Evolutionary conservation across 2,113 vertebrate species (phyloP).

Genomic region (Suricata suricatta): DNA sequence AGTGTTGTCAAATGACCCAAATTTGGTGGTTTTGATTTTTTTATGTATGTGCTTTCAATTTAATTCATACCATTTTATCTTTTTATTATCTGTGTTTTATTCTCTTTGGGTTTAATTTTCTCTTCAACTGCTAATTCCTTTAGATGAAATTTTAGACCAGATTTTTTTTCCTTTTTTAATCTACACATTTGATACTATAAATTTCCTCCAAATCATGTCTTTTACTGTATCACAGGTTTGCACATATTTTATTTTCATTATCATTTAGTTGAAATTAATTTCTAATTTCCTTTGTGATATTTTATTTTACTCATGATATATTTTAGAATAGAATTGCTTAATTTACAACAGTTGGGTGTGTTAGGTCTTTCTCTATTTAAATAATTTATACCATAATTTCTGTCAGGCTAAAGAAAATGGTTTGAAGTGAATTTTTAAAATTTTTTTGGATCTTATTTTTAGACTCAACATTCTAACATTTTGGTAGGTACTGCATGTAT

Average conservation of each 20-base stretch:
- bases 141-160: not conserved
- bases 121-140: not conserved
- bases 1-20: not conserved
- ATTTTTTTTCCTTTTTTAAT: not conserved
- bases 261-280: not conserved
- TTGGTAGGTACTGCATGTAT: not conserved
- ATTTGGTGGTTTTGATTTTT: not conserved
- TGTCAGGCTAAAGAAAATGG: not conserved
- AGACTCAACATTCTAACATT: not conserved
- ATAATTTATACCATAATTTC: not conserved
- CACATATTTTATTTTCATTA: slow-evolving; percentile 12
- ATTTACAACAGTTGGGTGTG: not conserved
- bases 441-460: not conserved
- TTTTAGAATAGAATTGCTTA: not conserved
- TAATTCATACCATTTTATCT: not conserved
- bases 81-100: not conserved
- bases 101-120: not conserved
- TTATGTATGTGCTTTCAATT: not conserved
- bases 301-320: not conserved
- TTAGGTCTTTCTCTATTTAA: not conserved
- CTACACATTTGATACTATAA: not conserved
- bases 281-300: not conserved
- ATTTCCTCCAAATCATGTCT: not conserved
- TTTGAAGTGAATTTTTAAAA: not conserved
- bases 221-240: not conserved